Evolutionary conservation across 2,113 vertebrate genomes (phyloP).

Genomic region (Xerus inauris): DNA sequence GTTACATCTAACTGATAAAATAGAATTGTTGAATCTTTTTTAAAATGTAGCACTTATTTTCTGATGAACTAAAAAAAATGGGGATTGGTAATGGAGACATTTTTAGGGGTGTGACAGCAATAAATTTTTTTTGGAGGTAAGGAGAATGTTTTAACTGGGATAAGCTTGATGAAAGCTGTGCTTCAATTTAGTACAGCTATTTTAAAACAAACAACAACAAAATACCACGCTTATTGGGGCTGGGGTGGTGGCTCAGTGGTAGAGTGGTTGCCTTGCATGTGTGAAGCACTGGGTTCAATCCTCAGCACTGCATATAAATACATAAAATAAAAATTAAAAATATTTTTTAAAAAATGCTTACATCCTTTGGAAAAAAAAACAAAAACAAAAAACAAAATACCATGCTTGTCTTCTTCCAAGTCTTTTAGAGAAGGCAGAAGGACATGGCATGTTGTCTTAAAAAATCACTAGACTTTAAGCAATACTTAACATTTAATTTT

Average conservation of each 20-base stretch:
- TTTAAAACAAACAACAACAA: constrained; percentile 37
- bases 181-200: neutral
- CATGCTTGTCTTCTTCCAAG: neutral
- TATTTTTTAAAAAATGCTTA: too few relatives aligned
- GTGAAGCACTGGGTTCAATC: too few relatives aligned
- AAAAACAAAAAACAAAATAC: neutral
- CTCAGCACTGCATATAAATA: too few relatives aligned
- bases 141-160: neutral
- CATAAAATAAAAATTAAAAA: too few relatives aligned
- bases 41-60: neutral
- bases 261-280: too few relatives aligned
- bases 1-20: neutral
- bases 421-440: constrained; percentile 10
- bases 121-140: neutral
- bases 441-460: neutral
- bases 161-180: neutral
- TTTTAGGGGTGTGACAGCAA: constrained; percentile 13
- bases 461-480: neutral
- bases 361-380: too few relatives aligned
- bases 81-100: neutral
- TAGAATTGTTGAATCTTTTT: neutral
- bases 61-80: neutral
- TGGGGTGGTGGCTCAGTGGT: too few relatives aligned
- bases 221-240: too few relatives aligned
- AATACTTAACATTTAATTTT: neutral